These are phyloP conservation scores for Plagodis pulveraria DNA, from an alignment of 2,888 invertebrate genomes.

Conservation along the genomic window DNA sequence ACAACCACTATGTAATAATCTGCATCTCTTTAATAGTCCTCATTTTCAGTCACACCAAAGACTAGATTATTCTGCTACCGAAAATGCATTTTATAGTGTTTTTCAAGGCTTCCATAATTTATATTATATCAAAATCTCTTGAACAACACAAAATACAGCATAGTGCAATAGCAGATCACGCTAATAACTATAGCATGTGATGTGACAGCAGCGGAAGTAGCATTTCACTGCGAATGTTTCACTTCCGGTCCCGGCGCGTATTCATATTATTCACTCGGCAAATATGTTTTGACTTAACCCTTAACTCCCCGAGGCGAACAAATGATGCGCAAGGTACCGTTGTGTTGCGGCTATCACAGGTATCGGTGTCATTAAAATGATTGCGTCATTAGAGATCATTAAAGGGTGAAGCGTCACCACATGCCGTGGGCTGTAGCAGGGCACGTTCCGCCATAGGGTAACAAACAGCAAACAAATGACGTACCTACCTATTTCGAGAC, in stretches of 20 bases:
- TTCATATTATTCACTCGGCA: constrained; percentile 80
- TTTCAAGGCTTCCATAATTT: too few species aligned
- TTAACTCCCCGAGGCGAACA: constrained; percentile 61
- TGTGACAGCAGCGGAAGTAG: constrained; percentile 69
- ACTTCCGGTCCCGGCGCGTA: constrained; percentile 72
- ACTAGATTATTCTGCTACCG: too few species aligned
- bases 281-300: constrained; percentile 80
- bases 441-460: constrained; percentile 20
- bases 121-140: not conserved
- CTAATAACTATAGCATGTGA: constrained; percentile 34
- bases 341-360: constrained; percentile 39
- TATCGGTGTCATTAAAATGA: constrained; percentile 57
- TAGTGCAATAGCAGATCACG: constrained; percentile 12
- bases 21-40: too few species aligned
- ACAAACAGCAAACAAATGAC: constrained; percentile 21
- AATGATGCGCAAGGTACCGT: constrained; percentile 40
- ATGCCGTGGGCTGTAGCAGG: constrained; percentile 41
- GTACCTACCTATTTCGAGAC: constrained; percentile 12
- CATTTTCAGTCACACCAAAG: too few species aligned
- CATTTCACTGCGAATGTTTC: constrained; percentile 72
- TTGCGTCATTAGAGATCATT: constrained; percentile 71
- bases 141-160: not conserved
- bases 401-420: constrained; percentile 57
- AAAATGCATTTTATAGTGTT: too few species aligned
- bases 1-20: too few species aligned